These are phyloP conservation scores for Hormaphis cornu DNA, from an alignment of 1,140 invertebrate species.

Conservation along the genomic window DNA sequence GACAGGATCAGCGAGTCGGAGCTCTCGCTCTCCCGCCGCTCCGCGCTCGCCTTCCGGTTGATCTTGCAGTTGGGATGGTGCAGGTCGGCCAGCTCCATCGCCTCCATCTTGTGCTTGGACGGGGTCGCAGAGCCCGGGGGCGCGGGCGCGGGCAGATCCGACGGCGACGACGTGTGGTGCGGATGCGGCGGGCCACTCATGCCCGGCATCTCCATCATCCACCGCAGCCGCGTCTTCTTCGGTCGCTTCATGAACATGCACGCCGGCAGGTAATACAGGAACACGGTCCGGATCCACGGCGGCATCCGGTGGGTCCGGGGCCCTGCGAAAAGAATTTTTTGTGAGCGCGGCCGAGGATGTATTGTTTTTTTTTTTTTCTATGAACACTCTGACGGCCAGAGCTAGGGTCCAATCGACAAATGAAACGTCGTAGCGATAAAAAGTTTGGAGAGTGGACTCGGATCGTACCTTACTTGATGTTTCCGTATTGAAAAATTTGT, in stretches of 20 bases:
- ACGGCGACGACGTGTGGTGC: constrained; percentile 62
- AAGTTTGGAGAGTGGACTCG: no score
- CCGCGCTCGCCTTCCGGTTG: constrained; percentile 67
- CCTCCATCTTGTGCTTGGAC: constrained; percentile 71
- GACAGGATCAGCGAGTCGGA: constrained; percentile 81
- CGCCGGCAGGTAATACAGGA: constrained; percentile 84
- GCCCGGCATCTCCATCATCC: constrained; percentile 94
- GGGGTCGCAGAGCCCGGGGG: constrained; percentile 44
- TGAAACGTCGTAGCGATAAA: no score
- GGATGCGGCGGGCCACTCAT: constrained; percentile 70
- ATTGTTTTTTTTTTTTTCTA: no score
- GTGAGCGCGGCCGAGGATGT: no score
- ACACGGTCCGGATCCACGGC: constrained; percentile 83
- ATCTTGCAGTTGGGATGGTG: constrained; percentile 94
- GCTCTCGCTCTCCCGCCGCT: constrained; percentile 76
- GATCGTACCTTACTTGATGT: no score
- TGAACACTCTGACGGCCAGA: no score
- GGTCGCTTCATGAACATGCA: constrained; percentile 83
- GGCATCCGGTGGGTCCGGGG: constrained; percentile 75
- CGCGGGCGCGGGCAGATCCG: constrained; percentile 69
- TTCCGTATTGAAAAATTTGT: no score
- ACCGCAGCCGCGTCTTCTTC: constrained; percentile 79
- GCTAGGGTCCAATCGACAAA: no score
- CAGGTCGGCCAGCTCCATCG: constrained; percentile 87
- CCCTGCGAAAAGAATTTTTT: neutral